phyloP scores from a whole-genome alignment of 2,113 vertebrate species.

The Ptilonorhynchus violaceus region DNA sequence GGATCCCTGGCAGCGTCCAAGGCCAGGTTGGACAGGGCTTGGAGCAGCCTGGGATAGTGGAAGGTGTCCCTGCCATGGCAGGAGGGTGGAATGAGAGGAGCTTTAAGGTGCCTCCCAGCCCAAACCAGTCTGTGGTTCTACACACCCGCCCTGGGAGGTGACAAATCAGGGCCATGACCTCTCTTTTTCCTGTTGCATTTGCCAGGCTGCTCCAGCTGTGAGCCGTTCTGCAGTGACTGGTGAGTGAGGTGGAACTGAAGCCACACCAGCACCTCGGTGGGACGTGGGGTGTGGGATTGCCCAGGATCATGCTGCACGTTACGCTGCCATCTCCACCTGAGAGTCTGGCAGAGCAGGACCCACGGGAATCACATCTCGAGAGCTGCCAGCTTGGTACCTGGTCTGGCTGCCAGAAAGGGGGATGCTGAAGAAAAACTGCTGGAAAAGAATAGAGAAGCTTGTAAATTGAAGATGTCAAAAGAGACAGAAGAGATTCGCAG shows the following conservation, averaged over 20 bases:
- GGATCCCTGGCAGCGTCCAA: not conserved
- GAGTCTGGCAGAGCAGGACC: fast-evolving
- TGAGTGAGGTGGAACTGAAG: not conserved
- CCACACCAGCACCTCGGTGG: fast-evolving
- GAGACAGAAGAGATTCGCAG: not conserved
- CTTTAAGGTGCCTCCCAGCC: not conserved
- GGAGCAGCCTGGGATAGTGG: not conserved
- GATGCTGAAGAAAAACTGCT: not conserved
- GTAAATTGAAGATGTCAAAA: not conserved
- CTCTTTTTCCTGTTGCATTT: not conserved
- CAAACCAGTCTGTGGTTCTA: not conserved
- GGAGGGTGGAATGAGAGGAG: fast-evolving
- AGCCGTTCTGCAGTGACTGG: not conserved
- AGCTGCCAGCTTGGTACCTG: not conserved
- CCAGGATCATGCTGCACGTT: fast-evolving
- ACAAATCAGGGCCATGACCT: fast-evolving
- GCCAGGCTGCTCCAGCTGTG: no score
- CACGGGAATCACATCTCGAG: not conserved
- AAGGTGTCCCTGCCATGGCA: not conserved
- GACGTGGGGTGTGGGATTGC: fast-evolving
- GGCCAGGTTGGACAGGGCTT: not conserved
- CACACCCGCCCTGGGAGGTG: not conserved
- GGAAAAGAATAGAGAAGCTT: not conserved
- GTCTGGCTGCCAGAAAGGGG: not conserved
- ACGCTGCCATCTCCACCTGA: fast-evolving